A percentile compares a stretch with the other conserved stretches of the same genome.
Conservation (phyloP, 2,888 invertebrate species). For the Conistra vaccinii region DNA sequence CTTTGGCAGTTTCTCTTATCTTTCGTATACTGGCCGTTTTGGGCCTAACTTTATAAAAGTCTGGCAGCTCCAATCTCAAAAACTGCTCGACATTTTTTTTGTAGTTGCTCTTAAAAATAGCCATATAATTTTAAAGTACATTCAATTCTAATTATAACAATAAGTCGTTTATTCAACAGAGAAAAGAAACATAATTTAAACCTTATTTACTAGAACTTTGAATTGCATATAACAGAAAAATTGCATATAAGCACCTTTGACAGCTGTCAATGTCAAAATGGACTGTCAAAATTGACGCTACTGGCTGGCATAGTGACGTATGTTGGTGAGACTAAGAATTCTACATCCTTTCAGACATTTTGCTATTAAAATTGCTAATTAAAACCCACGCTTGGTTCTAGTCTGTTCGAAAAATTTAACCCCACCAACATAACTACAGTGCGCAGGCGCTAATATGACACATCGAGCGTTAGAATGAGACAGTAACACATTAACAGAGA, state of each 20-base stretch:
- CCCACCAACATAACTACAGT: conserved; percentile 6
- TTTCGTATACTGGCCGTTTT: conserved; percentile 72
- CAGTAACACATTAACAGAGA: neutral
- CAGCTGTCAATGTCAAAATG: conserved; percentile 54
- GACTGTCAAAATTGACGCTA: conserved; percentile 46
- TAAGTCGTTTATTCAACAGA: conserved; percentile 60
- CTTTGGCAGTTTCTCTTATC: conserved; percentile 76
- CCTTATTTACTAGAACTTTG: conserved; percentile 57
- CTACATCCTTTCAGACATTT: neutral
- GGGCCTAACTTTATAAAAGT: conserved; percentile 56
- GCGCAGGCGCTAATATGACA: neutral
- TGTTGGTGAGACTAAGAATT: conserved; percentile 8
- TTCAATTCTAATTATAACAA: conserved; percentile 61
- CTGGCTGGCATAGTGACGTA: conserved; percentile 2
- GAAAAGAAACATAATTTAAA: conserved; percentile 58
- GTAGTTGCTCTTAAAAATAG: conserved; percentile 57
- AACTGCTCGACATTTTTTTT: conserved; percentile 44
- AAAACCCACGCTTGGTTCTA: neutral
- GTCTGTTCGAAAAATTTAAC: neutral
- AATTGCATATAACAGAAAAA: conserved; percentile 61
- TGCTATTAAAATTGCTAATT: neutral
- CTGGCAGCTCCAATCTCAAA: conserved; percentile 52
- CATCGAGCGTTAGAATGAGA: neutral
- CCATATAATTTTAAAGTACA: conserved; percentile 59
- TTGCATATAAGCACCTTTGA: conserved; percentile 63